phyloP scores from a whole-genome alignment of 2,113 vertebrate species.

The Chloebia gouldiae region DNA sequence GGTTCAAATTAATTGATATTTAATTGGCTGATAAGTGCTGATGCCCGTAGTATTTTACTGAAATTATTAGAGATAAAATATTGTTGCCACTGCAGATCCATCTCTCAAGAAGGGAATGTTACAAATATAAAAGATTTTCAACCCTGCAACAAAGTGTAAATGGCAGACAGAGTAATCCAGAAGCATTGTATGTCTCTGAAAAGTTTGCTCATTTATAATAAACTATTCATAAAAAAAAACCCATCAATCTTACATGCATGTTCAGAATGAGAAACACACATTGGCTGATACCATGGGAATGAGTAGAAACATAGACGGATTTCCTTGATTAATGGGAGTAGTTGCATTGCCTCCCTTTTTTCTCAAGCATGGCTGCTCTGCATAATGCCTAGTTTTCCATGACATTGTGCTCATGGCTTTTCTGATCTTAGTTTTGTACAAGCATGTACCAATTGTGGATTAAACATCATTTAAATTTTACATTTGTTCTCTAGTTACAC shows the following conservation, averaged over 20 bases:
- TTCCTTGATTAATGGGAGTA: neutral
- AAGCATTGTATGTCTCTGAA: neutral
- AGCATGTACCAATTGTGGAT: neutral
- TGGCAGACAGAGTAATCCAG: neutral
- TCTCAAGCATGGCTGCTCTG: neutral
- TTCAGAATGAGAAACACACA: neutral
- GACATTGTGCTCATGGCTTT: neutral
- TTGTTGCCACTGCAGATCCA: neutral
- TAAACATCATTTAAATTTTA: neutral
- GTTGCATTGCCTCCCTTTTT: neutral
- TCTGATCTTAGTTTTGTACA: neutral
- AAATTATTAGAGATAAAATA: slow-evolving; percentile 14
- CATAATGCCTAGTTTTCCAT: neutral
- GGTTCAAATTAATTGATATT: slow-evolving; percentile 13
- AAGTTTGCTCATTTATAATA: neutral
- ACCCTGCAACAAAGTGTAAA: neutral
- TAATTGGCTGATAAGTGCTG: neutral
- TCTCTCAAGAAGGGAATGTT: neutral
- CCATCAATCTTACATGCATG: neutral
- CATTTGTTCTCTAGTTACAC: neutral
- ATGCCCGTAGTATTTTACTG: neutral
- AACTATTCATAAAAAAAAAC: neutral
- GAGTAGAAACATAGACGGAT: neutral
- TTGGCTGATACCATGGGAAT: neutral
- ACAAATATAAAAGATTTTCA: neutral